Percentiles rank a stretch among this genome's conserved stretches.
Evolutionary conservation across 2,797 vertebrate species (phyloP).

Genomic region (Chelidonichthys spinosus): DNA sequence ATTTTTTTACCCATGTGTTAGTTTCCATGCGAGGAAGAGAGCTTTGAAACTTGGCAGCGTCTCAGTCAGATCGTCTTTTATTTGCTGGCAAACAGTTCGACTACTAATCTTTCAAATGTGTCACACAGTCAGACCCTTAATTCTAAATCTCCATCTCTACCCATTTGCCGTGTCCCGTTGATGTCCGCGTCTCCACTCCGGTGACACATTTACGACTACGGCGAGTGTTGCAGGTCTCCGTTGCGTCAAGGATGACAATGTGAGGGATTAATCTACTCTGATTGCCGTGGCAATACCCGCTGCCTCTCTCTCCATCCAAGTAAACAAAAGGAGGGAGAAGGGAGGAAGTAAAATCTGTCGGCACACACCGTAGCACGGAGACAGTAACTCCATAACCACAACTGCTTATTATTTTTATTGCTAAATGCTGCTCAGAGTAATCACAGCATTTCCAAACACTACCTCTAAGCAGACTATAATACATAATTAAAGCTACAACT

Average conservation of each 20-base stretch:
- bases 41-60: slow-evolving; percentile 33
- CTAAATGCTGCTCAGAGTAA: too few species aligned
- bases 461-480: too few species aligned
- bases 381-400: too few species aligned
- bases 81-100: slow-evolving; percentile 28
- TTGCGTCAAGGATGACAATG: background rate
- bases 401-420: too few species aligned
- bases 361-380: too few species aligned
- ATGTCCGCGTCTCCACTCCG: background rate
- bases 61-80: slow-evolving; percentile 16
- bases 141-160: slow-evolving; percentile 25
- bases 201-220: slow-evolving; percentile 11
- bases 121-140: slow-evolving; percentile 19
- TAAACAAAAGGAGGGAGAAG: background rate
- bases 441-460: too few species aligned
- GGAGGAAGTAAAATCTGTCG: background rate
- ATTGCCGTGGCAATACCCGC: background rate
- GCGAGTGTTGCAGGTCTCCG: background rate
- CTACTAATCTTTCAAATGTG: slow-evolving; percentile 36
- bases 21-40: background rate
- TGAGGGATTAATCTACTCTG: background rate
- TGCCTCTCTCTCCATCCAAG: background rate
- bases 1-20: slow-evolving; percentile 7
- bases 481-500: too few species aligned
- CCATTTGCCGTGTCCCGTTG: background rate